Conservation (phyloP, 2,888 invertebrate genomes). For the Polymixis flavicincta region DNA sequence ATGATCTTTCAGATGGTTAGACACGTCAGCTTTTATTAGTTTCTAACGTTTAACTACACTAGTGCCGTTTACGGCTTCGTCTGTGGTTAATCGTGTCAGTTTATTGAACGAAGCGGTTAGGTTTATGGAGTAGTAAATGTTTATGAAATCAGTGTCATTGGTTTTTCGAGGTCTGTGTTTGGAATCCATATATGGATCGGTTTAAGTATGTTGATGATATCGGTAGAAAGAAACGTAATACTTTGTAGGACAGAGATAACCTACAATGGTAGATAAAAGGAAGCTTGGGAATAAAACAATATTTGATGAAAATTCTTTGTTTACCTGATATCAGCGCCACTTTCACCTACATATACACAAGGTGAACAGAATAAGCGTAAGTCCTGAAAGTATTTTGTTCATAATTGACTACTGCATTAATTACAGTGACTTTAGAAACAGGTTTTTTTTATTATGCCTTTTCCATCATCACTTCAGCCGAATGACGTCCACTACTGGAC, state of each 20-base stretch:
- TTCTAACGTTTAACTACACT: constrained; percentile 65
- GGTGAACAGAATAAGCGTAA: too few relatives aligned
- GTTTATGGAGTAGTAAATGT: constrained; percentile 59
- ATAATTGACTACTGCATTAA: too few relatives aligned
- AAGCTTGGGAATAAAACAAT: not conserved
- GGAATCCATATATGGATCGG: constrained; percentile 28
- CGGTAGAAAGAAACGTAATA: not conserved
- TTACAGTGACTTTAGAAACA: too few relatives aligned
- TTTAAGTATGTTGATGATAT: constrained; percentile 8
- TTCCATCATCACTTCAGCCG: too few relatives aligned
- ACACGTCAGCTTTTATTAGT: constrained; percentile 72
- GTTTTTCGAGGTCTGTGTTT: constrained; percentile 14
- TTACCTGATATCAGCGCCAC: too few relatives aligned
- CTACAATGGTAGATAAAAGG: not conserved
- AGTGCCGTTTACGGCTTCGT: constrained; percentile 44
- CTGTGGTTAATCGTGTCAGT: constrained; percentile 48
- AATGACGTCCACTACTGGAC: too few relatives aligned
- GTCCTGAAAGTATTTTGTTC: too few relatives aligned
- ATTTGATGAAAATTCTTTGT: not conserved
- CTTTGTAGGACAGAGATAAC: not conserved
- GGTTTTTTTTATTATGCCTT: too few relatives aligned
- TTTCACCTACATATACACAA: too few relatives aligned
- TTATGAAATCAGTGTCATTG: constrained; percentile 55
- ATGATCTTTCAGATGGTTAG: constrained; percentile 68
- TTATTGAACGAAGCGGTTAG: constrained; percentile 54